Evolutionary conservation across 2,797 vertebrate species (phyloP).

Genomic region (Myripristis jacobus): DNA sequence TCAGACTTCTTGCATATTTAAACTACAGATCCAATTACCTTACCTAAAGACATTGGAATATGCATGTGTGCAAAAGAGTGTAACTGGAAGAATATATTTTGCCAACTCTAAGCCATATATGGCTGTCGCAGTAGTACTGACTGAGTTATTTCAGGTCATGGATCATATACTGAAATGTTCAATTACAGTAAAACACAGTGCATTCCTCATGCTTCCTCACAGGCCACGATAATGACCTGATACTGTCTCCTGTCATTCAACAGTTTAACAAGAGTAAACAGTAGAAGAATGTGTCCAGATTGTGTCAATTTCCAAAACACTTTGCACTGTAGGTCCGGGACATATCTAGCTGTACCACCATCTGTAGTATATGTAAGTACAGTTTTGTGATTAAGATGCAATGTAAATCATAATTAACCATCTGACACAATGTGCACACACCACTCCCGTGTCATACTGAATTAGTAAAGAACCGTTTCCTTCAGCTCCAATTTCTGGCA

Average conservation of each 20-base stretch:
- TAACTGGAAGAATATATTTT: slow-evolving; percentile 24
- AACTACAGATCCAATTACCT: slow-evolving; percentile 67
- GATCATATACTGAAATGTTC: slow-evolving; percentile 1
- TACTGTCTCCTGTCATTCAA: background rate
- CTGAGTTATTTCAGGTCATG: slow-evolving; percentile 7
- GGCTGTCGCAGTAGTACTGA: slow-evolving; percentile 21
- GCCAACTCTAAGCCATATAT: slow-evolving; percentile 40
- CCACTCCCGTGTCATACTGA: slow-evolving; percentile 42
- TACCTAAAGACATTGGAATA: slow-evolving; percentile 43
- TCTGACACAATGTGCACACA: slow-evolving; percentile 47
- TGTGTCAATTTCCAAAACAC: slow-evolving; percentile 1
- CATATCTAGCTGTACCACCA: background rate
- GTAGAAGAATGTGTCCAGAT: background rate
- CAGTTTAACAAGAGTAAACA: background rate
- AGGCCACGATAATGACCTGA: background rate
- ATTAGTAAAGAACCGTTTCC: slow-evolving; percentile 43
- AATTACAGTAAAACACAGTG: slow-evolving; percentile 15
- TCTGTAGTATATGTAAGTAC: background rate
- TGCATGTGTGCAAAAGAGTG: slow-evolving; percentile 15
- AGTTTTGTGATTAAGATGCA: slow-evolving; percentile 12
- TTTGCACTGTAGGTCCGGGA: background rate
- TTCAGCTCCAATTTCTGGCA: slow-evolving; percentile 32
- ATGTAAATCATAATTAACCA: slow-evolving; percentile 62
- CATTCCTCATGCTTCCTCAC: background rate
- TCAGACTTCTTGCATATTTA: slow-evolving; percentile 71